A percentile compares a stretch with the other conserved stretches of the same genome.
These are phyloP conservation scores for Mormyrus lacerda DNA, from an alignment of 2,113 vertebrate species.

Conservation along the genomic window DNA sequence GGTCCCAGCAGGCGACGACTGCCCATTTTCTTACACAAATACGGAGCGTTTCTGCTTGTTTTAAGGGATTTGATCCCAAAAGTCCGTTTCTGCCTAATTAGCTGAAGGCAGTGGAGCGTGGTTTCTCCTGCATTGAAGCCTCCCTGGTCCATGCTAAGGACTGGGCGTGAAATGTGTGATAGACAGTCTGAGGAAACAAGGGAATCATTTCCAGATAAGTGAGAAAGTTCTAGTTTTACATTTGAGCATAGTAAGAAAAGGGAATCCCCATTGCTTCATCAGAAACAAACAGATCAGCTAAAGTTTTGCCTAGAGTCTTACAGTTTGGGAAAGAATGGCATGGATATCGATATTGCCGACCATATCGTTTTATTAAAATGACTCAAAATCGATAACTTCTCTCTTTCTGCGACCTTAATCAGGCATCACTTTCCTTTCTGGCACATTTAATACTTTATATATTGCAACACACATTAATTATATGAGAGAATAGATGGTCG, in stretches of 20 bases:
- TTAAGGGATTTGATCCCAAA: conserved; percentile 22
- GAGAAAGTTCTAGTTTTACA: neutral
- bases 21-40: conserved; percentile 24
- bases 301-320: neutral
- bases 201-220: neutral
- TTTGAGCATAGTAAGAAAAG: neutral
- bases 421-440: neutral
- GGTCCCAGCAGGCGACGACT: neutral
- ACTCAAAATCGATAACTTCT: neutral
- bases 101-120: conserved; percentile 27
- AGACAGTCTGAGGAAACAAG: neutral
- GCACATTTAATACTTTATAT: neutral
- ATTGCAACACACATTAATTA: neutral
- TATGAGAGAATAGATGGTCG: neutral
- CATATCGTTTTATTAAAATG: neutral
- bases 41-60: conserved; percentile 11
- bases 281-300: neutral
- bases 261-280: neutral
- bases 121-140: conserved; percentile 12
- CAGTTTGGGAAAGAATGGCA: neutral
- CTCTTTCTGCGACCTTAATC: neutral
- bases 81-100: conserved; percentile 34
- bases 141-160: neutral
- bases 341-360: neutral
- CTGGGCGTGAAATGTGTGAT: neutral